Conservation (phyloP, 2,888 invertebrate genomes). For the Caenorhabditis doughertyi region DNA sequence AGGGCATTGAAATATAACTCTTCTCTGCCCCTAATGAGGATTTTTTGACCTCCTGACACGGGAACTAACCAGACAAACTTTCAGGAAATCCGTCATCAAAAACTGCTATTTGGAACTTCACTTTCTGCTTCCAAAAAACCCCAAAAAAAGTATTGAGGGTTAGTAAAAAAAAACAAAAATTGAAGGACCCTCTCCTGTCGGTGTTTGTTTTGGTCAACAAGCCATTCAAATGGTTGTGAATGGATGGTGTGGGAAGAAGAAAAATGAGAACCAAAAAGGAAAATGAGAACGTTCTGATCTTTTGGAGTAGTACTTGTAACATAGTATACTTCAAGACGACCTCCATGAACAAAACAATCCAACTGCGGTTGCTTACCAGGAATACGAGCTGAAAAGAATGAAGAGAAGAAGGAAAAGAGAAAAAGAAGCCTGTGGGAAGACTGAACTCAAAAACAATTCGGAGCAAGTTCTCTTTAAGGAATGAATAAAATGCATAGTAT, state of each 20-base stretch:
- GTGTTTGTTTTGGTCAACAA: conserved; percentile 56
- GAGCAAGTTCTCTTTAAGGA: neutral
- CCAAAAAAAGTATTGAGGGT: neutral
- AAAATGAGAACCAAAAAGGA: neutral
- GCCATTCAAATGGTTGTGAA: neutral
- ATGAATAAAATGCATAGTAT: neutral
- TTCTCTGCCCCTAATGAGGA: too few relatives aligned
- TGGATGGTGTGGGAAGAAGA: neutral
- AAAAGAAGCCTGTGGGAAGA: conserved; percentile 21
- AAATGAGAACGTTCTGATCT: conserved; percentile 45
- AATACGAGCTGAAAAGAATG: conserved; percentile 15
- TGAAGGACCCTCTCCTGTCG: conserved; percentile 25
- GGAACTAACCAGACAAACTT: too few relatives aligned
- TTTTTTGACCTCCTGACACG: too few relatives aligned
- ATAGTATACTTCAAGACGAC: neutral
- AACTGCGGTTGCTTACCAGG: neutral
- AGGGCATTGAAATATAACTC: too few relatives aligned
- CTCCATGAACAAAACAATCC: conserved; percentile 22
- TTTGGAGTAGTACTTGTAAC: conserved; percentile 46
- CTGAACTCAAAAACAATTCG: conserved; percentile 31
- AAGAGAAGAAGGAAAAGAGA: neutral
- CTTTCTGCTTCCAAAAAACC: neutral
- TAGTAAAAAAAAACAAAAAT: conserved; percentile 9
- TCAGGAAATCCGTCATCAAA: too few relatives aligned
- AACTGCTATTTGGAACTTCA: too few relatives aligned